Base-by-base conservation (phyloP, 2,888 invertebrate genomes). In the Smittia aterrima region DNA sequence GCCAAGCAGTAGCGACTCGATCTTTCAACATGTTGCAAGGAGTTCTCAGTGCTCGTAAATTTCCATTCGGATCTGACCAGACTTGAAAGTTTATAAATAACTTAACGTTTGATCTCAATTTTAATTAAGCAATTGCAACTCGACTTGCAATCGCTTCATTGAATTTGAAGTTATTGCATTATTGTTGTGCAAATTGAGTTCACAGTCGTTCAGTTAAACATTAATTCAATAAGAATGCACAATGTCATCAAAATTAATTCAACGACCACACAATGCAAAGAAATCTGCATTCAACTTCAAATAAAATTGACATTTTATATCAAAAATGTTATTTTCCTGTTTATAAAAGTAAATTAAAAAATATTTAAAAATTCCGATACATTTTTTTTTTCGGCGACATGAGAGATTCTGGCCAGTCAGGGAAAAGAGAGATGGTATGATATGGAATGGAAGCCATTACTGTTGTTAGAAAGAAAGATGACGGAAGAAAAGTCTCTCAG, bases 401-500 rank as follows among this genome's bases (percentile, higher is more conserved):
- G 53, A 58, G 20, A 58, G 4, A 47, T 16, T 9, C 9, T 38
- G 4, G 38, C 38, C 13, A 47, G 16, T 22, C 1, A 58, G 20
- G 24, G 58, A 58, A 58, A 47, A n/a, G n/a, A 58, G 58, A 58
- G 58, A 58, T 20, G 18, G 58, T 18, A 22, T 20, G 58, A 58
- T 58, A 22, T 20, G 20, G 7, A 58, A 13, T 58, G 58, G 58
- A 58, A 58, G 58, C 58, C 58, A 58, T 58, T 58, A 20, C 58
- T 20, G 58, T 58, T 6, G 58, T 4, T 6, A 18, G 58, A 58
- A 58, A 58, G 58, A 58, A 58, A 58, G 58, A 58, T 58, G 58
- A 58, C 58, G 58, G 58, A 58, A 58, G 22, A 22, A 58, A 58
- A 4, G 7, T 58, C 58, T 58, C 58, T 58, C 58, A 58, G 38